phyloP scores from a whole-genome alignment of 2,797 vertebrate genomes.

The Carapus acus region DNA sequence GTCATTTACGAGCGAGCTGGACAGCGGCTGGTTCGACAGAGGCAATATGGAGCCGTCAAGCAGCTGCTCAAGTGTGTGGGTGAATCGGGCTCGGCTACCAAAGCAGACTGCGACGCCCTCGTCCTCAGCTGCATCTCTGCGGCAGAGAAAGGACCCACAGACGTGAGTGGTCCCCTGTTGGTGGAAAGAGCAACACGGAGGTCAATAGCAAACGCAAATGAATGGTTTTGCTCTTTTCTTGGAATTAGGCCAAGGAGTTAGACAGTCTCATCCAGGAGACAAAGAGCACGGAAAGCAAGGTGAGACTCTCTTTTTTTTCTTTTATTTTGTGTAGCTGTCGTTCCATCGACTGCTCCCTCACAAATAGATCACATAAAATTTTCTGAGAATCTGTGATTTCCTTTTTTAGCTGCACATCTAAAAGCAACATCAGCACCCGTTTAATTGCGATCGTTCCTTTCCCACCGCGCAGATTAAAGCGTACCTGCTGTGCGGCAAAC shows the following conservation, averaged over 20 bases:
- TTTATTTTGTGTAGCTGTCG: too few species aligned
- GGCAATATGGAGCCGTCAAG: constrained; percentile 79
- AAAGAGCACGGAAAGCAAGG: constrained; percentile 89
- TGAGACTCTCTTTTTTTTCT: constrained; percentile 5
- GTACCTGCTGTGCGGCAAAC: constrained; percentile 84
- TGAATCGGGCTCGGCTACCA: constrained; percentile 88
- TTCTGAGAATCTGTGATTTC: too few species aligned
- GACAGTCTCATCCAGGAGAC: constrained; percentile 89
- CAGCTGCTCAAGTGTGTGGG: constrained; percentile 92
- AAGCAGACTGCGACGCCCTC: constrained; percentile 85
- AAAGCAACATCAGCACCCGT: too few species aligned
- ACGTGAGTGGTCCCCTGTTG: constrained; percentile 69
- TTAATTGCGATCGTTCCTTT: not conserved
- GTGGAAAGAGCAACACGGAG: not conserved
- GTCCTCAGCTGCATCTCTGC: constrained; percentile 83
- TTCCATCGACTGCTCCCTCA: too few species aligned
- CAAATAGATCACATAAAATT: too few species aligned
- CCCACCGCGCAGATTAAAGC: constrained; percentile 80
- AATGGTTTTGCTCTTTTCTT: constrained; percentile 25
- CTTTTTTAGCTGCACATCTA: too few species aligned
- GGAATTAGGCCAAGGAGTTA: constrained; percentile 79
- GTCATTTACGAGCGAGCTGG: constrained; percentile 83
- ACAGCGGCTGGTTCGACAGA: constrained; percentile 79
- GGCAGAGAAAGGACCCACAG: constrained; percentile 78
- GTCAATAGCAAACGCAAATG: not conserved